These are phyloP conservation scores for Mus pahari DNA, from an alignment of 2,113 vertebrate species.

Conservation along the genomic window DNA sequence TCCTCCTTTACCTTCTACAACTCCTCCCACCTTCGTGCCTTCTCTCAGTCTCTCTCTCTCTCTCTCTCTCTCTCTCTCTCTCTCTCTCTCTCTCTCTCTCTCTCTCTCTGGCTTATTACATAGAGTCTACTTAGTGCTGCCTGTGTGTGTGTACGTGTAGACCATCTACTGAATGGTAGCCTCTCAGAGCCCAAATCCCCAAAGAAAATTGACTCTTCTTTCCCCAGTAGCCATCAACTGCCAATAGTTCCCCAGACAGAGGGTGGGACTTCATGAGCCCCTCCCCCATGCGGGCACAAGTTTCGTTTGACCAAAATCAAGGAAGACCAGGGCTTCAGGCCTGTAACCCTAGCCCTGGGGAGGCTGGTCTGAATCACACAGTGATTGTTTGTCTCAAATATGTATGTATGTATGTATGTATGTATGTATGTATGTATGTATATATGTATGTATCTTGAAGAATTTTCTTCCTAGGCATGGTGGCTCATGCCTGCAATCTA, in stretches of 20 bases:
- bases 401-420: background rate
- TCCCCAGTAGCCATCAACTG: background rate
- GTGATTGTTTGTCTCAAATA: background rate
- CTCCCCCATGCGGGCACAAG: background rate
- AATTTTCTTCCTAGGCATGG: background rate
- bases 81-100: background rate
- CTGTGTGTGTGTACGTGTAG: background rate
- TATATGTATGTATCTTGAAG: background rate
- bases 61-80: background rate
- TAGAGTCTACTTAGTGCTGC: background rate
- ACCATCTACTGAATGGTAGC: background rate
- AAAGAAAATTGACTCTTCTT: background rate
- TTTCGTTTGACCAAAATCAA: conserved; percentile 40
- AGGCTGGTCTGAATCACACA: background rate
- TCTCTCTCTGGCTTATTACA: background rate
- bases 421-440: background rate
- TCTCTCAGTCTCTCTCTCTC: background rate
- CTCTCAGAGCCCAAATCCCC: background rate
- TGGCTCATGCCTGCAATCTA: background rate
- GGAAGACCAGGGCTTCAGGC: background rate
- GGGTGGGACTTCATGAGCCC: background rate
- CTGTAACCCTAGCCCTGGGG: background rate
- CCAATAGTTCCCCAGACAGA: background rate
- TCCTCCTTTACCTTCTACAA: background rate
- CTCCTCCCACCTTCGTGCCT: background rate